Conservation (phyloP, 1,140 invertebrate species). For the Anadara kagoshimensis region DNA sequence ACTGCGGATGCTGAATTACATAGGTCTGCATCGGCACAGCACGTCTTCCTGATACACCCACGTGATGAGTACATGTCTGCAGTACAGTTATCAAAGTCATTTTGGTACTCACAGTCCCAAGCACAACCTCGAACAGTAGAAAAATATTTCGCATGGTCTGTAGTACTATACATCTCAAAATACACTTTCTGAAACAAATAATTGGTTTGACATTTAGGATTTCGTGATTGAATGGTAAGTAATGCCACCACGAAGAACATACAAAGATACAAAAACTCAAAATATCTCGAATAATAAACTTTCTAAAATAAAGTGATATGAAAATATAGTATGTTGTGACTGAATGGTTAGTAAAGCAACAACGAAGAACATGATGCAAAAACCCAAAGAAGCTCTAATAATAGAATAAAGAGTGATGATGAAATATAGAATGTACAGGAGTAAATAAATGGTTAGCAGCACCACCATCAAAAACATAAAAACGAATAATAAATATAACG, state of each 20-base stretch:
- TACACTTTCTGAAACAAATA: conserved; percentile 57
- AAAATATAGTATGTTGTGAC: too few relatives aligned
- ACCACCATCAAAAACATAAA: too few relatives aligned
- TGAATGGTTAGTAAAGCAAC: too few relatives aligned
- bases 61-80: conserved; percentile 45
- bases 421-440: too few relatives aligned
- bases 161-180: conserved; percentile 57
- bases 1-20: conserved; percentile 42
- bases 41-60: conserved; percentile 54
- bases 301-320: too few relatives aligned
- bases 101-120: conserved; percentile 44
- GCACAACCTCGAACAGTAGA: conserved; percentile 62
- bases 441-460: too few relatives aligned
- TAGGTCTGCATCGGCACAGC: conserved; percentile 58
- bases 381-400: too few relatives aligned
- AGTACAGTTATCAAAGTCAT: conserved; percentile 62
- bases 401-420: too few relatives aligned
- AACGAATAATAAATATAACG: too few relatives aligned
- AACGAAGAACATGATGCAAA: too few relatives aligned
- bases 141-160: conserved; percentile 42
- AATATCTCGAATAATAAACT: too few relatives aligned
- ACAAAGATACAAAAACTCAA: too few relatives aligned
- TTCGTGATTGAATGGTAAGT: not conserved
- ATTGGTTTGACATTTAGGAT: not conserved
- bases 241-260: not conserved